phyloP scores from a whole-genome alignment of 1,140 invertebrate genomes.

The Papilio aristodemus region DNA sequence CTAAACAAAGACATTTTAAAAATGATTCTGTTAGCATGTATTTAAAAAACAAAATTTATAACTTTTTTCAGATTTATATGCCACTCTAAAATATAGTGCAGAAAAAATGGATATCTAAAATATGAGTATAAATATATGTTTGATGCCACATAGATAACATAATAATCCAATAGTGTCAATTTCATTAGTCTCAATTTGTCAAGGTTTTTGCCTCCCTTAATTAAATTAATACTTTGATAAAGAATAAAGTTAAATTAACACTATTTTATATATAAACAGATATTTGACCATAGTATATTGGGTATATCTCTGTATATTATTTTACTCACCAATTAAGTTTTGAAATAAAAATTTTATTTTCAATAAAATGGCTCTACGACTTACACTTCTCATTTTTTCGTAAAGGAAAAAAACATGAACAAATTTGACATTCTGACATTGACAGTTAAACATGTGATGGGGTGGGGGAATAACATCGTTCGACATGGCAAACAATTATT shows the following conservation, averaged over 20 bases:
- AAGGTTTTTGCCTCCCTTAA: not conserved
- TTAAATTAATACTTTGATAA: too few species aligned
- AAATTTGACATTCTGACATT: conserved; percentile 13
- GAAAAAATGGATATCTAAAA: not conserved
- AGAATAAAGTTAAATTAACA: too few species aligned
- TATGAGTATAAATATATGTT: conserved; percentile 6
- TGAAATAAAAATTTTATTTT: not conserved
- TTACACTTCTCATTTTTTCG: not conserved
- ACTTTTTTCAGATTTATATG: conserved; percentile 1
- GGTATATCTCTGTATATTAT: not conserved
- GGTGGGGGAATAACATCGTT: conserved; percentile 8
- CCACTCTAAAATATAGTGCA: not conserved
- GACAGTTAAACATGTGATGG: conserved; percentile 40
- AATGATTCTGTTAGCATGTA: not conserved
- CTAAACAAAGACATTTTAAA: conserved; percentile 6
- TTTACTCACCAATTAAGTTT: not conserved
- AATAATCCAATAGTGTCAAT: not conserved
- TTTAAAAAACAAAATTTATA: not conserved
- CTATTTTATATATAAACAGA: not conserved
- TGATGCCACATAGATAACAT: not conserved
- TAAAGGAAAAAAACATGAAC: not conserved
- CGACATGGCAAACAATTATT: conserved; percentile 17
- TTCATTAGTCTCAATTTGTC: not conserved
- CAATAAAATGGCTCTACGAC: not conserved
- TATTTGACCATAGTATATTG: not conserved